Conservation (phyloP, 2,888 invertebrate genomes). For the Caenorhabditis doughertyi region DNA sequence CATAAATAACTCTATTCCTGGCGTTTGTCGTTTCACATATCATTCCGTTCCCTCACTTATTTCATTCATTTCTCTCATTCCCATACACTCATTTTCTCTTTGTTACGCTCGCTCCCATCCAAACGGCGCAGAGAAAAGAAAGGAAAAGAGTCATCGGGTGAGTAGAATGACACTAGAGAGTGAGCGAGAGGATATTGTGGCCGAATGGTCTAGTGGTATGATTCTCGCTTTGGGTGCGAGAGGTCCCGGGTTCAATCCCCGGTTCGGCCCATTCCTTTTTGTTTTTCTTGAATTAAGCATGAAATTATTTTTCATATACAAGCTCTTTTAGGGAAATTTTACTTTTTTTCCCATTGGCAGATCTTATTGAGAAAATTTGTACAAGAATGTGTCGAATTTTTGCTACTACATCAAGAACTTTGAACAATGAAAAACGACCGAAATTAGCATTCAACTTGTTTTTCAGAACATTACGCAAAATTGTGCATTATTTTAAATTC, state of each 20-base stretch:
- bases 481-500: too few species aligned
- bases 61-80: background rate
- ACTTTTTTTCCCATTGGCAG: too few species aligned
- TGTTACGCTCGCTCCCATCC: background rate
- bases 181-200: slow-evolving; percentile 20
- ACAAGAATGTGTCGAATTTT: too few species aligned
- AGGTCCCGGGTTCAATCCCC: slow-evolving; percentile 82
- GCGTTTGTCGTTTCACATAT: slow-evolving; percentile 14
- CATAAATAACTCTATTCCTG: background rate
- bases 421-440: too few species aligned
- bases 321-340: too few species aligned
- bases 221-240: slow-evolving; percentile 83
- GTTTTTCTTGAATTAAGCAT: background rate
- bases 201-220: slow-evolving; percentile 82
- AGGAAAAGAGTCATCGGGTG: background rate
- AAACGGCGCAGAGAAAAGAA: background rate
- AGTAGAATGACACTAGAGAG: slow-evolving; percentile 22
- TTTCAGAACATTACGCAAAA: too few species aligned
- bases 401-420: too few species aligned
- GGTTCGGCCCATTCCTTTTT: slow-evolving; percentile 74
- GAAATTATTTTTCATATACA: background rate
- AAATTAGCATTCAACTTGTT: too few species aligned
- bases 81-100: background rate
- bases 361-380: too few species aligned
- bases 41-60: background rate